These are phyloP conservation scores for Papio anubis DNA, from an alignment of 2,113 vertebrate species.

Conservation along the genomic window DNA sequence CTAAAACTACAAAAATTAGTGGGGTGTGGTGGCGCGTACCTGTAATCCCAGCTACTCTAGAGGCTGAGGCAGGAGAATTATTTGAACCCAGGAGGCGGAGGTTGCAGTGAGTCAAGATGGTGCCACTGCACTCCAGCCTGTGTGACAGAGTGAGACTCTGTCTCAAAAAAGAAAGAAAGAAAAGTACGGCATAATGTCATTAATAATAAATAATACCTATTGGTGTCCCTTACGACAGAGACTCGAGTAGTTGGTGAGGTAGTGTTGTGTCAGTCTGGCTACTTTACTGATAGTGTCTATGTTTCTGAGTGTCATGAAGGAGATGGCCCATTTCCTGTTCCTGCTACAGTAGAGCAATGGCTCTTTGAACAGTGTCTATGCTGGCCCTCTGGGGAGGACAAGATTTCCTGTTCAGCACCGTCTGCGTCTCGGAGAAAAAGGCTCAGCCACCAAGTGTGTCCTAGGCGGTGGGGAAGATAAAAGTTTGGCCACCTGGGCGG, in stretches of 20 bases:
- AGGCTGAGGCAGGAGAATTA: too few relatives aligned
- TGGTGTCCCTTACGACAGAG: background rate
- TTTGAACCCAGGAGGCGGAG: too few relatives aligned
- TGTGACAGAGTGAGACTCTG: too few relatives aligned
- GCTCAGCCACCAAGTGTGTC: background rate
- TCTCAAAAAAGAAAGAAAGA: too few relatives aligned
- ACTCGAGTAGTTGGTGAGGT: background rate
- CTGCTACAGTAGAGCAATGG: background rate
- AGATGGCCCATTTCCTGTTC: constrained; percentile 40
- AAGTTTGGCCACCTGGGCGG: background rate
- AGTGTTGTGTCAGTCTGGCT: background rate
- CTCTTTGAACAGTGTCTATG: background rate
- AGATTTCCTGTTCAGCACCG: background rate
- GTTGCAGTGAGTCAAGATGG: too few relatives aligned
- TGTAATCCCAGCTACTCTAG: too few relatives aligned
- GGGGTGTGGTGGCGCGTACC: rapidly evolving
- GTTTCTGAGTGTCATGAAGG: constrained; percentile 31
- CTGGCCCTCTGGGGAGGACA: background rate
- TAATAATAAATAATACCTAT: background rate
- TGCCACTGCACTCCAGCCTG: too few relatives aligned
- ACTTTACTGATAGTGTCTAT: background rate
- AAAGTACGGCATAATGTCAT: background rate
- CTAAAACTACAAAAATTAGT: too few relatives aligned
- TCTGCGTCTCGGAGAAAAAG: background rate
- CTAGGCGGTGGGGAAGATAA: background rate